Evolutionary conservation across 2,797 vertebrate species (phyloP), one percentile per base, ranked within the genome.

Genomic region (Acrossocheilus fasciatus): DNA sequence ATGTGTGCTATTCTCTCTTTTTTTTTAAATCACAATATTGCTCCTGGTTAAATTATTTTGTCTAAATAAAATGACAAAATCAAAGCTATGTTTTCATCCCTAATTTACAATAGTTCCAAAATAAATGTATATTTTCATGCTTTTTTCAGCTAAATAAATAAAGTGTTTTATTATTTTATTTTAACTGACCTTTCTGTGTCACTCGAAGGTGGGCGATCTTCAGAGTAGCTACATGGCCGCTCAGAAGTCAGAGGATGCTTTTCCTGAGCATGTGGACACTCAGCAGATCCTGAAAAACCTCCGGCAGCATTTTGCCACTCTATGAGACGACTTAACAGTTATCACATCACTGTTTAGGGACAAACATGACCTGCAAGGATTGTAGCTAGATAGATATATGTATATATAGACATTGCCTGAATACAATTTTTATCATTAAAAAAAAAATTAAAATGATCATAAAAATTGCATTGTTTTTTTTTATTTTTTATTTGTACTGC

Each of bases 261-360:
- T 99, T 92, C 98, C 98, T 9, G 97, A 97, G 76, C 98, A 99
- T 0, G 96, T 97, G 76, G 98, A 99, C 91, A 98, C 98, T 3
- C 96, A 98, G 64, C 96, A 97, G 91, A 96, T 99, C 90, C 93
- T 99, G 52, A 97, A 96, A 84, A 96, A 96, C 90, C 93, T 99
- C 86, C 96, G 95, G 88, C 95, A 97, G 90, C 98, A 98, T 88
- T 99, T 99, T 92, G 94, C 98, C 1, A 91, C 93, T 91, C 95
- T 99, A 88, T 98, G 93, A 20, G 8, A 50, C 1, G 1, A 47
- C 12, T 74, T 2, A 39, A 69, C 36, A 11, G 36, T 23, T 3
- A 70, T 39, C 36, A 10, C n/a, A 10, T 5, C 45, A 36, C 1
- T 20, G 73, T 11, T 30, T 8, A 26, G 26, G 30, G 26, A 50